Percentiles rank a stretch among this genome's conserved stretches.
Conservation (phyloP, 2,888 invertebrate genomes). For the Nomada fabriciana region DNA sequence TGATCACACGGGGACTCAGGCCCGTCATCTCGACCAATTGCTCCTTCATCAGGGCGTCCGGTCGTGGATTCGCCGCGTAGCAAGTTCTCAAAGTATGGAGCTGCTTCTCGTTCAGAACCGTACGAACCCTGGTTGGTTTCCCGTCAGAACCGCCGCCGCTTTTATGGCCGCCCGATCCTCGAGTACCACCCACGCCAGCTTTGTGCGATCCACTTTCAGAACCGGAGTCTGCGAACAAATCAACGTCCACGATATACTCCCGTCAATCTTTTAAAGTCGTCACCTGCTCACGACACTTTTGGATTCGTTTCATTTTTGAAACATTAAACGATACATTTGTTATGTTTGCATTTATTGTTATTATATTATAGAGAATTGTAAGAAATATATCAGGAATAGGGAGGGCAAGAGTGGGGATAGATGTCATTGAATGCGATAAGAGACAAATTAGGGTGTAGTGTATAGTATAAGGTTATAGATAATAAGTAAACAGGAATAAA, state of each 20-base stretch:
- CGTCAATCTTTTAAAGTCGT: not conserved
- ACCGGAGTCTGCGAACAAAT: conserved; percentile 91
- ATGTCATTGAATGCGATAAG: too few species aligned
- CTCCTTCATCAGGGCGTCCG: conserved; percentile 99
- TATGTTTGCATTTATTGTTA: too few species aligned
- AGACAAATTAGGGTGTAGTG: too few species aligned
- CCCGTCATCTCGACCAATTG: conserved; percentile 99
- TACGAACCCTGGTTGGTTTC: conserved; percentile 99
- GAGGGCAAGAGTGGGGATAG: too few species aligned
- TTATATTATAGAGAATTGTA: too few species aligned
- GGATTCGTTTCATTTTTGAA: not conserved
- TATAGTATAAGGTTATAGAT: too few species aligned
- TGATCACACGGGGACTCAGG: conserved; percentile 97
- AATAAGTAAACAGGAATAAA: too few species aligned
- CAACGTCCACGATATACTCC: not conserved
- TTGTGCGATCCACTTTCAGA: conserved; percentile 96
- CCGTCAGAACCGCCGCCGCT: conserved; percentile 90
- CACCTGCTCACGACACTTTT: not conserved
- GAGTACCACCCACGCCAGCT: conserved; percentile 87
- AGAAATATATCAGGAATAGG: too few species aligned
- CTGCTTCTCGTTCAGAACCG: conserved; percentile 99
- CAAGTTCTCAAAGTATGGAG: conserved; percentile 98
- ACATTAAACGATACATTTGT: too few species aligned
- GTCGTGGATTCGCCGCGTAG: conserved; percentile 98
- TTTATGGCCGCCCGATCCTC: conserved; percentile 86